Conservation (phyloP, 2,888 invertebrate genomes). For the Drepanosiphum platanoidis region DNA sequence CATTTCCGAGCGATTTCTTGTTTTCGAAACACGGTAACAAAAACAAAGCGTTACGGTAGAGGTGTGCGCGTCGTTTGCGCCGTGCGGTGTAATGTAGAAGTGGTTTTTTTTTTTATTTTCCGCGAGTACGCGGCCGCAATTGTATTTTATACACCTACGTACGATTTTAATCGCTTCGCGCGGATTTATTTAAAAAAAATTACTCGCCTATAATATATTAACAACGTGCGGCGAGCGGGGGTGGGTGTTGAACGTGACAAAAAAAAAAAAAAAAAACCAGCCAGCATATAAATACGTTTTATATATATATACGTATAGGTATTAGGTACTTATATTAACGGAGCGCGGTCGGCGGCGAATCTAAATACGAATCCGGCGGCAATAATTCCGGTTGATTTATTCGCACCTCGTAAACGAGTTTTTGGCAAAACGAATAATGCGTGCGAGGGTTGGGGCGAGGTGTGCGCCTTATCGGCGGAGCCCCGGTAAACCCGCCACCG, state of each 20-base stretch:
- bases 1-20: neutral
- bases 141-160: neutral
- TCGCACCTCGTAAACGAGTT: constrained; percentile 61
- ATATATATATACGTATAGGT: neutral
- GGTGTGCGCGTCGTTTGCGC: no score
- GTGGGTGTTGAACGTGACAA: neutral
- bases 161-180: neutral
- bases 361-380: constrained; percentile 61
- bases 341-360: constrained; percentile 9
- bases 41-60: constrained; percentile 16
- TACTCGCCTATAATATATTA: neutral
- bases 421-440: constrained; percentile 62
- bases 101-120: neutral
- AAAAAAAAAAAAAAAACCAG: neutral
- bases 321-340: constrained; percentile 2
- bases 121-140: neutral
- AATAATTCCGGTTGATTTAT: constrained; percentile 57
- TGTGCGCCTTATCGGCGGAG: constrained; percentile 54
- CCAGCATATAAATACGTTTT: neutral
- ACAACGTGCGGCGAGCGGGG: neutral
- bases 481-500: constrained; percentile 59
- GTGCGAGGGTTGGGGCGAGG: constrained; percentile 41
- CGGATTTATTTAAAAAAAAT: neutral
- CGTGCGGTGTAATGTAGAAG: no score
- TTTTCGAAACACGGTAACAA: neutral